phyloP scores from a whole-genome alignment of 2,797 vertebrate genomes.

The Tragopan temminckii region DNA sequence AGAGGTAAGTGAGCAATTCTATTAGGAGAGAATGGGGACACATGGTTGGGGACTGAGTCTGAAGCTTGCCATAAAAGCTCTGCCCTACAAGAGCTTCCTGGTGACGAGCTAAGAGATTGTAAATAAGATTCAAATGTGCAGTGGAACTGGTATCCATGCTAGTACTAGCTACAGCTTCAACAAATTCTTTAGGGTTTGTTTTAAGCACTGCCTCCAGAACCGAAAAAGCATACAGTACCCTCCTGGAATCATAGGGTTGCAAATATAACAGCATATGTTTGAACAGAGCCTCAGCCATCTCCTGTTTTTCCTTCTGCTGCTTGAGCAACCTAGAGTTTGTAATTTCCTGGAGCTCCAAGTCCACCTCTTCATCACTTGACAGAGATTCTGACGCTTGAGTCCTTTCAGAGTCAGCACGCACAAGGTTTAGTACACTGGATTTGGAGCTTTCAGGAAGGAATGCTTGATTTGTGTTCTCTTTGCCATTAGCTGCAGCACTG shows the following conservation, averaged over 20 bases:
- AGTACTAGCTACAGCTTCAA: constrained; percentile 89
- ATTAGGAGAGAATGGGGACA: constrained; percentile 88
- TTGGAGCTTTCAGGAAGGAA: constrained; percentile 64
- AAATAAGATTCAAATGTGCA: constrained; percentile 93
- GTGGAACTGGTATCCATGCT: constrained; percentile 94
- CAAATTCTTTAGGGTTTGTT: constrained; percentile 90
- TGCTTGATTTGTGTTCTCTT: constrained; percentile 16
- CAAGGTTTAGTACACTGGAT: constrained; percentile 49
- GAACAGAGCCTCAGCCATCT: constrained; percentile 90
- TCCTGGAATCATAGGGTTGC: constrained; percentile 88
- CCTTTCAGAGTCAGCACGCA: constrained; percentile 89
- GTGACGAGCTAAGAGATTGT: constrained; percentile 94
- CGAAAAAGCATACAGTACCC: constrained; percentile 91
- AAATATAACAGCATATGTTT: constrained; percentile 92
- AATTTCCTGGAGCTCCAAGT: constrained; percentile 91
- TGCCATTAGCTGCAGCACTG: constrained; percentile 23
- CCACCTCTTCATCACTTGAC: constrained; percentile 93
- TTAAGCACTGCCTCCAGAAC: constrained; percentile 92
- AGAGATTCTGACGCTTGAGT: constrained; percentile 95
- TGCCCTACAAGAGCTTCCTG: constrained; percentile 91
- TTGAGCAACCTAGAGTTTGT: constrained; percentile 84
- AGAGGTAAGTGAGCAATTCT: constrained; percentile 92
- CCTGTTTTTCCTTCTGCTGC: constrained; percentile 89
- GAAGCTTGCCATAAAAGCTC: constrained; percentile 91
- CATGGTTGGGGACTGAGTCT: constrained; percentile 80